Conservation (phyloP, 1,140 invertebrate genomes). For the Papilio polytes region DNA sequence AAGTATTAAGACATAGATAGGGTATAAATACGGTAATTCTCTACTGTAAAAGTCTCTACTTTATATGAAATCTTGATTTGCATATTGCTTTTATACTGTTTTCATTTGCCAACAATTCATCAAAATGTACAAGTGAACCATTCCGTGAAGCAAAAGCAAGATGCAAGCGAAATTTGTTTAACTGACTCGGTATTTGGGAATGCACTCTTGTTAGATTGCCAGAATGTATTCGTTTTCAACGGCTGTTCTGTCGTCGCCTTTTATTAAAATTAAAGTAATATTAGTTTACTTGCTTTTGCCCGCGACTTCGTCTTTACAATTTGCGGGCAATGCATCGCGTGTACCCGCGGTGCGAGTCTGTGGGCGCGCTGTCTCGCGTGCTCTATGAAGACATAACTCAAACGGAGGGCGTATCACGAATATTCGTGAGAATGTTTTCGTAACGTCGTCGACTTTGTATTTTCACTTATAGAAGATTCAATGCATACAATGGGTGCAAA, state of each 20-base stretch:
- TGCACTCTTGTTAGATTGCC: neutral
- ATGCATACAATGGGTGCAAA: no score
- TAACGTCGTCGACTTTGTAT: no score
- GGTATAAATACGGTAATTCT: no score
- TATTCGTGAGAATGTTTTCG: no score
- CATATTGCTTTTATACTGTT: neutral
- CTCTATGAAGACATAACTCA: conserved; percentile 2
- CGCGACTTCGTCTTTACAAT: neutral
- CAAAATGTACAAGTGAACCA: neutral
- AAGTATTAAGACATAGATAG: no score
- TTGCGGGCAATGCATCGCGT: neutral
- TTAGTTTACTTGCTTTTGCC: neutral
- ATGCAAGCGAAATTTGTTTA: neutral
- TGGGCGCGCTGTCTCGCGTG: neutral
- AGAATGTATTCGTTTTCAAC: neutral
- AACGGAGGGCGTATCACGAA: neutral
- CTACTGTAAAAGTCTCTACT: no score
- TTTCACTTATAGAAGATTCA: no score
- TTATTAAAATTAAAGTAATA: neutral
- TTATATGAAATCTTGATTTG: no score
- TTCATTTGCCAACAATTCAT: neutral
- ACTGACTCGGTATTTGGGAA: neutral
- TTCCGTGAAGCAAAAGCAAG: neutral
- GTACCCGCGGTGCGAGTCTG: neutral
- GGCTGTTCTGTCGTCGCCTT: neutral